phyloP scores from a whole-genome alignment of 2,888 invertebrate species.

The Leptopilina drosophilae region DNA sequence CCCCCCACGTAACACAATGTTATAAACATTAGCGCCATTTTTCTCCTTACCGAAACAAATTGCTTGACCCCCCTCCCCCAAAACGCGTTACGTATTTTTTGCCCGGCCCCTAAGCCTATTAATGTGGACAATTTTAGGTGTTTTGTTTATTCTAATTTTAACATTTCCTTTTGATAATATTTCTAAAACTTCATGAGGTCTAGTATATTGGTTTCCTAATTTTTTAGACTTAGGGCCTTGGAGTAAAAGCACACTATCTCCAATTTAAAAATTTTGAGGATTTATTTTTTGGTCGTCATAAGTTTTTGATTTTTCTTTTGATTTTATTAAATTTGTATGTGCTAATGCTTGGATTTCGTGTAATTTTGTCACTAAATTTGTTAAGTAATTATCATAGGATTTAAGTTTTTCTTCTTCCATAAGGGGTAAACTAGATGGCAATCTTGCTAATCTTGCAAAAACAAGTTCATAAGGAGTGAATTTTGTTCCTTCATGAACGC shows the following conservation, averaged over 20 bases:
- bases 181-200: slow-evolving; percentile 51
- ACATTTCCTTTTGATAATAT: slow-evolving; percentile 43
- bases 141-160: neutral
- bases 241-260: slow-evolving; percentile 49
- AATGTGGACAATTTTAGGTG: neutral
- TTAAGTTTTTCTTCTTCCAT: slow-evolving; percentile 42
- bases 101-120: too few species aligned
- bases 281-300: slow-evolving; percentile 49
- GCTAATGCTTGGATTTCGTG: slow-evolving; percentile 43
- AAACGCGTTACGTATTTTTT: too few species aligned
- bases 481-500: slow-evolving; percentile 49
- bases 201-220: slow-evolving; percentile 48
- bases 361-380: slow-evolving; percentile 42
- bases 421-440: neutral
- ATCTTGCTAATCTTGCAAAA: slow-evolving; percentile 47
- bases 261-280: slow-evolving; percentile 41
- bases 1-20: too few species aligned
- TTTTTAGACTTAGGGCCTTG: slow-evolving; percentile 48
- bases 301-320: slow-evolving; percentile 49
- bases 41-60: too few species aligned
- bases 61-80: too few species aligned
- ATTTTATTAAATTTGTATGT: slow-evolving; percentile 42
- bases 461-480: slow-evolving; percentile 52
- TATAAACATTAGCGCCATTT: too few species aligned
- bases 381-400: slow-evolving; percentile 46